Conservation (phyloP, 2,888 invertebrate genomes). For the Trisateles emortualis region DNA sequence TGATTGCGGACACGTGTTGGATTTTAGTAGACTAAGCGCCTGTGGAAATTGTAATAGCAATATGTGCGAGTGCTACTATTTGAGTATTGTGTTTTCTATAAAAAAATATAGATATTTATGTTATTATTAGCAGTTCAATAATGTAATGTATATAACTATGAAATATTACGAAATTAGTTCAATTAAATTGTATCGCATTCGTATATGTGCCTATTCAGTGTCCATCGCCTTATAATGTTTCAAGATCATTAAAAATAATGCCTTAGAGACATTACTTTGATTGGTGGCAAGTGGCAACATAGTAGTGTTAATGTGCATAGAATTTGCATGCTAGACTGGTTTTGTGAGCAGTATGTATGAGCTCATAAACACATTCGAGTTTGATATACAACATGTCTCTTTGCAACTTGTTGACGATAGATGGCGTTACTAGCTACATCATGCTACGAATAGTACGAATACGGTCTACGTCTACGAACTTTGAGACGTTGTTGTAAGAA, state of each 20-base stretch:
- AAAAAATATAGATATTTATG: no score
- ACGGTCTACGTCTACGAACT: not conserved
- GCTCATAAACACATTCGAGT: not conserved
- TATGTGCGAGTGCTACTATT: not conserved
- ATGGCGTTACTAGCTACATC: constrained; percentile 28
- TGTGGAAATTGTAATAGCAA: constrained; percentile 35
- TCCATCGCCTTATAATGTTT: not conserved
- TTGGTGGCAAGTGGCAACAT: not conserved
- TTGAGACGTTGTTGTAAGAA: not conserved
- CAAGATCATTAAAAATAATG: not conserved
- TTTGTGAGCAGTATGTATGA: not conserved
- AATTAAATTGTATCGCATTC: not conserved
- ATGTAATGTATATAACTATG: no score
- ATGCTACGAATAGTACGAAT: not conserved
- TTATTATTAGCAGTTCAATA: no score
- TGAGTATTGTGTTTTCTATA: not conserved
- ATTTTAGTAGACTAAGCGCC: constrained; percentile 22
- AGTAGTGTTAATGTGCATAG: constrained; percentile 5
- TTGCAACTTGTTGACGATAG: constrained; percentile 19
- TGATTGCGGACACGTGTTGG: not conserved
- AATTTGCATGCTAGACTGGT: not conserved
- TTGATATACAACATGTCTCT: not conserved
- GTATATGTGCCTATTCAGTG: not conserved
- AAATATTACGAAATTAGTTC: no score
- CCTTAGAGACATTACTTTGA: not conserved